Evolutionary conservation across 2,113 vertebrate species (phyloP).

Genomic region (Phrynosoma blainvillii): DNA sequence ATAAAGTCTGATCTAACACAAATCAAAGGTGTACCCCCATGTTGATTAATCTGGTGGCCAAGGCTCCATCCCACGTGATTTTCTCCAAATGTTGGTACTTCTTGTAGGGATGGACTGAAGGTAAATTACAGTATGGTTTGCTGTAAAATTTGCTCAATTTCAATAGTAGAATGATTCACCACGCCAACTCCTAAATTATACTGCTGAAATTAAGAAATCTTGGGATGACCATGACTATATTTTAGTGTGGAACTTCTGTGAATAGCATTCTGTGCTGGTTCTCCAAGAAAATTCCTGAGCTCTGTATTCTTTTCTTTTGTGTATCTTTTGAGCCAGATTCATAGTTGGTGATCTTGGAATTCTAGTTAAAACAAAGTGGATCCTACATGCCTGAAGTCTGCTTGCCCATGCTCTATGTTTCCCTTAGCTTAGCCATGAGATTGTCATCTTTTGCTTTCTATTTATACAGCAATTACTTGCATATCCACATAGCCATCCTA

Average conservation of each 20-base stretch:
- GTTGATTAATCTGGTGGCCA: background rate
- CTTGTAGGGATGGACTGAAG: background rate
- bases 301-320: background rate
- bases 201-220: background rate
- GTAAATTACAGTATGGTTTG: background rate
- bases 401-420: background rate
- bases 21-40: background rate
- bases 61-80: background rate
- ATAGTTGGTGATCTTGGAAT: background rate
- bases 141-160: background rate
- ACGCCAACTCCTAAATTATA: background rate
- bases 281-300: background rate
- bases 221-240: background rate
- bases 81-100: slow-evolving; percentile 24
- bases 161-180: background rate
- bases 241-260: background rate
- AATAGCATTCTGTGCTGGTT: background rate
- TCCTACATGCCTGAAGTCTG: background rate
- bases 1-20: background rate
- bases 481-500: background rate
- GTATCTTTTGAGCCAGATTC: background rate
- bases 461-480: background rate
- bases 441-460: background rate
- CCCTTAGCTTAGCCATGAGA: slow-evolving; percentile 12
- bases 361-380: background rate